These are phyloP conservation scores for Bursaphelenchus mucronatus DNA, from an alignment of 1,140 invertebrate genomes.

Conservation along the genomic window DNA sequence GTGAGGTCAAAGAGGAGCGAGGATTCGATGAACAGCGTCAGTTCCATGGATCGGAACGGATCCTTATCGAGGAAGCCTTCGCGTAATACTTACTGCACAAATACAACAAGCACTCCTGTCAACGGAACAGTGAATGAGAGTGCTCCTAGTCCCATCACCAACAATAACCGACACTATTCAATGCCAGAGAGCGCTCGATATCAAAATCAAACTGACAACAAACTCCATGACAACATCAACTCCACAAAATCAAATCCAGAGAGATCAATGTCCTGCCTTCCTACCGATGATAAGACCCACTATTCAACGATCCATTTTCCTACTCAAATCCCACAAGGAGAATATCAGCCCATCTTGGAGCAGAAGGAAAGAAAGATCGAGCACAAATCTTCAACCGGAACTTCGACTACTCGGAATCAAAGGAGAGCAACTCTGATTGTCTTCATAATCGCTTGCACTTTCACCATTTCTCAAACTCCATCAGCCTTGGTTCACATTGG, in stretches of 20 bases:
- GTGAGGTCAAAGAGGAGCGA: too few relatives aligned
- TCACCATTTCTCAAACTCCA: slow-evolving; percentile 45
- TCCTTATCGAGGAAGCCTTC: neutral
- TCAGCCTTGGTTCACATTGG: slow-evolving; percentile 40
- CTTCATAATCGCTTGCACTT: slow-evolving; percentile 43
- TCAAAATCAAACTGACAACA: too few relatives aligned
- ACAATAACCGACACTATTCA: slow-evolving; percentile 1
- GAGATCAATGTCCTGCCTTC: too few relatives aligned
- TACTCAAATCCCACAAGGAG: neutral
- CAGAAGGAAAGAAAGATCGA: slow-evolving; percentile 11
- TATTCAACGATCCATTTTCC: neutral
- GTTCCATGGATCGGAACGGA: too few relatives aligned
- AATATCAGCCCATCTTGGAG: too few relatives aligned
- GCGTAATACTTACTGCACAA: too few relatives aligned
- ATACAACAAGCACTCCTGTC: too few relatives aligned
- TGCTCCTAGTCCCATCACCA: neutral
- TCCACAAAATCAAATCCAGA: too few relatives aligned
- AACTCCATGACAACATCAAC: too few relatives aligned
- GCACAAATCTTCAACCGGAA: slow-evolving; percentile 20
- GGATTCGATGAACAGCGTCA: too few relatives aligned
- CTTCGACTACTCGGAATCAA: slow-evolving; percentile 33
- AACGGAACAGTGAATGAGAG: too few relatives aligned
- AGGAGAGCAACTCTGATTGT: slow-evolving; percentile 43
- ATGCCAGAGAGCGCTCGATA: too few relatives aligned
- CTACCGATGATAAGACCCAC: neutral